Base-by-base conservation (phyloP, 2,888 invertebrate genomes). In the Choreutis nemorana region DNA sequence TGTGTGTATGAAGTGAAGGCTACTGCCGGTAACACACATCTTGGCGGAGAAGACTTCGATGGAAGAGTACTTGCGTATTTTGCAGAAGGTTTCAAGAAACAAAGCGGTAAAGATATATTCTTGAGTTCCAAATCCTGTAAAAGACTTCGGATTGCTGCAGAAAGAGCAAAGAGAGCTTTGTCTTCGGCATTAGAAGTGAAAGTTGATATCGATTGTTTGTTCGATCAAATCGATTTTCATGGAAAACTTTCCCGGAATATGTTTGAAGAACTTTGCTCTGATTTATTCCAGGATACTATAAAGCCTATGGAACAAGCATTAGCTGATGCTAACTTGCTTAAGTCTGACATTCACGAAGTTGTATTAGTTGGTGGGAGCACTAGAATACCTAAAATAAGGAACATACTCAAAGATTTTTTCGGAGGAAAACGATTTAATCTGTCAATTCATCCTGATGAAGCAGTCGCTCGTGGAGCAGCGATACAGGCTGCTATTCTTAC, bases 41-140 rank as follows among this genome's bases (percentile, higher is more conserved):
- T 71, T 0, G 71, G 72, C 0, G 72, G 72, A 1, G 67, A 70
- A 13, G 70, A 72, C 23, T 73, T 71, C n/a, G 70, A 73, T 20
- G 62, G 60, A 14, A 51, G 70, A 26, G 40, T 72, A 2, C 63
- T 67, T 0, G 57, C 59, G 0, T 66, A 58, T 33, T 64, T 70
- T 26, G 53, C 54, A 13, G 60, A 67, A 24, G 71, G 71, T 31
- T 63, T 71, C 20, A 44, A 51, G 2, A 70, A 62, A 16, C 50
- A 41, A 4, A 58, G 45, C 34, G 45, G 52, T 4, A 48, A 36
- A n/a, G 56, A 65, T 6, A 39, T 71, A 1, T 32, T 44, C 2
- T 32, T 34, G 0, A 47, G 57, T 12, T 30, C 43, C 0, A 56
- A 53, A 40, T 51, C 55, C 4, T 23, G 62, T 9, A 40, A 59